These are phyloP conservation scores for Xiphophorus hellerii DNA, from an alignment of 2,113 vertebrate species.

Conservation along the genomic window DNA sequence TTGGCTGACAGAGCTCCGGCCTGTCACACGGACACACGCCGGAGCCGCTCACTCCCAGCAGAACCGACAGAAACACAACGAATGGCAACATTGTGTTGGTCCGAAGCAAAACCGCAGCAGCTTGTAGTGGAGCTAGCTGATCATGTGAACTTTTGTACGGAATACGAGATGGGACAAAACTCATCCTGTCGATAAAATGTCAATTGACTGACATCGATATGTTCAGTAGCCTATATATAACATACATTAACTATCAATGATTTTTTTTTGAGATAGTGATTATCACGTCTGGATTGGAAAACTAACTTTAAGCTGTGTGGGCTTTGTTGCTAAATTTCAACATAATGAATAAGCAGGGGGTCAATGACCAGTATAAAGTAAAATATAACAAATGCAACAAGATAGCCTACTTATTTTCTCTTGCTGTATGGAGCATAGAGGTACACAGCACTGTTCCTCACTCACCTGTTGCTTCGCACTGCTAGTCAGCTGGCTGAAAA, in stretches of 20 bases:
- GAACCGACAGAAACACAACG: constrained; percentile 18
- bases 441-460: background rate
- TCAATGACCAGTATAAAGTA: too few species aligned
- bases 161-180: constrained; percentile 30
- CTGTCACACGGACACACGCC: constrained; percentile 73
- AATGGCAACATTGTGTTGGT: constrained; percentile 17
- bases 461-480: background rate
- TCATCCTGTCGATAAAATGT: background rate
- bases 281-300: background rate
- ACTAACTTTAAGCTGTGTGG: background rate
- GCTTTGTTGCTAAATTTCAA: too few species aligned
- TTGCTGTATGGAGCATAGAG: background rate
- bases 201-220: background rate
- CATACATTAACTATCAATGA: background rate
- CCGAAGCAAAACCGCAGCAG: accelerated
- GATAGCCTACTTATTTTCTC: background rate
- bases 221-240: background rate
- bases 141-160: constrained; percentile 22
- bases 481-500: background rate
- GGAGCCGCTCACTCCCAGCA: constrained; percentile 8
- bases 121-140: background rate
- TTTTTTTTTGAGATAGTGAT: background rate
- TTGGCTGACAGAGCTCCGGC: constrained; percentile 70
- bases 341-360: too few species aligned
- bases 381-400: too few species aligned